Base-by-base conservation (phyloP, 2,888 invertebrate genomes). In the Frankliniella intonsa region DNA sequence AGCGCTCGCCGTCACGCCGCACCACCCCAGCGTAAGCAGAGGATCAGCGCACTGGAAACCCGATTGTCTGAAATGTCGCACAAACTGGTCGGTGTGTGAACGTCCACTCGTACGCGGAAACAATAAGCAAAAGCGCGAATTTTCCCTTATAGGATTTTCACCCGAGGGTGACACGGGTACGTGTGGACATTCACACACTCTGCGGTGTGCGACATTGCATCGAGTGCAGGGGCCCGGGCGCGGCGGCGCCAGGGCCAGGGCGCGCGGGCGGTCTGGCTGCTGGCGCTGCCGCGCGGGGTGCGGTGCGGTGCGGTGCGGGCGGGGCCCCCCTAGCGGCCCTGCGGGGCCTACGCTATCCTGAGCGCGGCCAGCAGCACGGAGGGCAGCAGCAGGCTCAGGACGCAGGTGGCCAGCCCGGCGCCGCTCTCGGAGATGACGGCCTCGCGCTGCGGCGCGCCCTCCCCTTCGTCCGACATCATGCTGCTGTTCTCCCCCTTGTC, bases 401-500 rank as follows among this genome's bases (percentile, higher is more conserved):
- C n/a, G 22, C 14, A 9, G 49, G 11, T 11, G 80, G 80, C 80
- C 50, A 22, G 38, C 11, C 11, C 69, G 22, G 22, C 69, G 38
- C 11, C 22, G 79, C 79, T 50, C 51, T 79, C 82, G 19, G 81
- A 81, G 22, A 86, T 86, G 83, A 86, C 86, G 22, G 85, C 84
- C 51, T 86, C 86, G 83, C 88, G 88, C 83, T 90, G 87, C 81
- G 89, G 88, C 62, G 85, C 85, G 22, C 25, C 69, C 19, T 86
- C 86, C 12, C 87, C 84, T 5, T 87, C 86, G 65, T 89, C 89
- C 11, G 87, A 86, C 84, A 88, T 87, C 85, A 88, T 88, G 12
- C 80, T 81, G 55, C 85, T 86, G 83, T 89, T 89, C 83, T 90
- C 89, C 69, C 89, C 88, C 82, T 87, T 86, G 82, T 81, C 69